phyloP scores from a whole-genome alignment of 2,113 vertebrate genomes.

The Aphyosemion australe region DNA sequence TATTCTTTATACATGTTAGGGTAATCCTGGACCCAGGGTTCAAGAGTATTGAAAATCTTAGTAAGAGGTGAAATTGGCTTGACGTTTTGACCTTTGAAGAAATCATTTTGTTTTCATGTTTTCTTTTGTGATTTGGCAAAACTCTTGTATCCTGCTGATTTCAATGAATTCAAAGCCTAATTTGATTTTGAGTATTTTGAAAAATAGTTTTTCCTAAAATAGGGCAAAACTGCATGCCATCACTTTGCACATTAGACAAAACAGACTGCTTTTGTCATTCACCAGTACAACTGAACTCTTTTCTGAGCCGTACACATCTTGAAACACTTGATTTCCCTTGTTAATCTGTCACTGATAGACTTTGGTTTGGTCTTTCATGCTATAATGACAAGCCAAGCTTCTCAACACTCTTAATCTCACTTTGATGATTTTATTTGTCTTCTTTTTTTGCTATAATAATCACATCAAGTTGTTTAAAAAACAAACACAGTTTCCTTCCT shows the following conservation, averaged over 20 bases:
- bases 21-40: not conserved
- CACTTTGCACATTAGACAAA: constrained; percentile 37
- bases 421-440: constrained; percentile 59
- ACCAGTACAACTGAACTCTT: constrained; percentile 54
- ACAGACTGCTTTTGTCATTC: constrained; percentile 46
- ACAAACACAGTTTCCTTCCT: constrained; percentile 50
- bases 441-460: constrained; percentile 46
- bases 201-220: constrained; percentile 38
- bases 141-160: constrained; percentile 36
- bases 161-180: constrained; percentile 36
- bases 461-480: constrained; percentile 47
- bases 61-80: constrained; percentile 26
- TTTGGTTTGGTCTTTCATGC: constrained; percentile 53
- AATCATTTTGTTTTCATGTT: constrained; percentile 11
- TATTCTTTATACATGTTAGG: not conserved
- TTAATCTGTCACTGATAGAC: constrained; percentile 65
- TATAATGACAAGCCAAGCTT: constrained; percentile 55
- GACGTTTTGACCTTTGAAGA: constrained; percentile 35
- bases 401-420: constrained; percentile 50
- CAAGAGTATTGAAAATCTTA: constrained; percentile 38
- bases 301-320: constrained; percentile 55
- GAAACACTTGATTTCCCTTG: constrained; percentile 50
- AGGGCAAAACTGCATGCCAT: constrained; percentile 30
- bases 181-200: constrained; percentile 41
- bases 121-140: constrained; percentile 27